Base-by-base conservation (phyloP, 2,113 vertebrate genomes). In the Elanoides forficatus region DNA sequence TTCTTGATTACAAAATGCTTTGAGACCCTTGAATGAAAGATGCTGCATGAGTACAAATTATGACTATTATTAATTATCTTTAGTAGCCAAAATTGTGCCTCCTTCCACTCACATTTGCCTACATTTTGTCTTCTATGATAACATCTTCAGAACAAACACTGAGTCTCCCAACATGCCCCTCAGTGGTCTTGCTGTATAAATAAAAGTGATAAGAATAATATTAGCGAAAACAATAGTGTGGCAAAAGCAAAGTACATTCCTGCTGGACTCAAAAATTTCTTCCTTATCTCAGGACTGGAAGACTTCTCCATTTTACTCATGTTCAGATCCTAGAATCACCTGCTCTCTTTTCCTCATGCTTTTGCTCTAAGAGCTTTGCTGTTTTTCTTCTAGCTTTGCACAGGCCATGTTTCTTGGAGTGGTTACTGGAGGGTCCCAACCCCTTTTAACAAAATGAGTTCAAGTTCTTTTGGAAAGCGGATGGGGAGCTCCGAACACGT, bases 11-110 rank as follows among this genome's bases (percentile, higher is more conserved):
- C 84, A 90, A 95, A 91, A 95, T 79, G 88, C 95, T 96, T 87
- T 95, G 95, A 97, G 94, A 90, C 89, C 87, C 72, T 22, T 66
- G 96, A 97, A 97, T 94, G 96, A 91, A 97, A 98, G 95, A 75
- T 94, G 73, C 79, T 97, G 74, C 96, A 97, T 70, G 94, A 95
- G 67, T 90, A 95, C 93, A 97, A 97, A 95, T 96, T 72, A 78
- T 53, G 62, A 62, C 85, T 94, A 88, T 91, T 94, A 94, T 95
- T 98, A 97, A 97, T 97, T 94, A 97, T 47, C 42, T 96, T 80
- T 29, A 85, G 84, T 84, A 94, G 66, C 74, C 84, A 84, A 92
- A 92, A 68, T 10, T 82, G 23, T 63, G 43, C 34, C 65, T 63
- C 40, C 76, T 81, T 88, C 82, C 63, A 80, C 30, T 92, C 53